Conservation (phyloP, 2,113 vertebrate species). For the Narcine bancroftii region DNA sequence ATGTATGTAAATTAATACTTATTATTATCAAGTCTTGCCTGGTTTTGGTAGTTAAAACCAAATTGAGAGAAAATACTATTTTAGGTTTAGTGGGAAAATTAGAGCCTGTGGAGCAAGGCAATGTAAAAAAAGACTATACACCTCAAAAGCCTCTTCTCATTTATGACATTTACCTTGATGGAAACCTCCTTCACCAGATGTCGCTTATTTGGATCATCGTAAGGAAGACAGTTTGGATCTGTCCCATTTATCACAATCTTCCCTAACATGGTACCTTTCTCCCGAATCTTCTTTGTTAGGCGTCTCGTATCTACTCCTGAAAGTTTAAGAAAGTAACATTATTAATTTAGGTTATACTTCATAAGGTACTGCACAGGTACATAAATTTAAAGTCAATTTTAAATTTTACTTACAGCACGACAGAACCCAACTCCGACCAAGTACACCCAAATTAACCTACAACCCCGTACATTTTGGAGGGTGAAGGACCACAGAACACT, state of each 20-base stretch:
- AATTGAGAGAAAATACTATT: not conserved
- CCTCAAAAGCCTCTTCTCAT: not conserved
- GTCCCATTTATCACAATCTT: slow-evolving; percentile 72
- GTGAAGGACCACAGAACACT: too few species aligned
- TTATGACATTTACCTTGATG: slow-evolving; percentile 61
- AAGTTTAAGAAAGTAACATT: not conserved
- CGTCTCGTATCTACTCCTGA: slow-evolving; percentile 81
- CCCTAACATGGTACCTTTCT: slow-evolving; percentile 83
- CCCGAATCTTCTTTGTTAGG: slow-evolving; percentile 83
- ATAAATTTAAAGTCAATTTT: too few species aligned
- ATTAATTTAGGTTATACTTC: not conserved
- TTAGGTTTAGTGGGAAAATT: not conserved
- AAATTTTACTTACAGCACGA: too few species aligned
- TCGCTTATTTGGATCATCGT: slow-evolving; percentile 69
- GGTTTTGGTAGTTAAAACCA: not conserved
- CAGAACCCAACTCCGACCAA: too few species aligned
- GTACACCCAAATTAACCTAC: too few species aligned
- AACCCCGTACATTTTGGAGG: too few species aligned
- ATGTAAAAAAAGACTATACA: not conserved
- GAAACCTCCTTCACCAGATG: slow-evolving; percentile 86
- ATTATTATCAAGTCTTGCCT: not conserved
- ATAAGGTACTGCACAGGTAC: too few species aligned
- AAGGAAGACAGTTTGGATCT: slow-evolving; percentile 51
- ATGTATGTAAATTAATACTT: not conserved
- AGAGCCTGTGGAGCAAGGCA: not conserved